Conservation (phyloP, 1,140 invertebrate genomes). For the Colletes gigas region DNA sequence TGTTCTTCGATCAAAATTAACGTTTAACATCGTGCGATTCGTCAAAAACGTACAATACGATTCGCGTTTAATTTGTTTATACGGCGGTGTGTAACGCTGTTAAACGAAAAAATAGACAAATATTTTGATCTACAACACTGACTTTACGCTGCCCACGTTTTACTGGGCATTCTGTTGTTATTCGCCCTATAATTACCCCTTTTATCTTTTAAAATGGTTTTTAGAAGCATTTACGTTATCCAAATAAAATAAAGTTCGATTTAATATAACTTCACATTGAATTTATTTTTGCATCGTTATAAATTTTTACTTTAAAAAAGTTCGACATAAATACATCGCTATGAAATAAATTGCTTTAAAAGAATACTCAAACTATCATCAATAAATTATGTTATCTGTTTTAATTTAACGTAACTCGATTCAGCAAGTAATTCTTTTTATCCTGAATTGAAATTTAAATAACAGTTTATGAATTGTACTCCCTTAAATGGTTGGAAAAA, state of each 20-base stretch:
- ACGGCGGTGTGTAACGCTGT: too few species aligned
- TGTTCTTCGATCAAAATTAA: slow-evolving; percentile 1
- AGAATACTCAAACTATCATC: not conserved
- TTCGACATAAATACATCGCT: not conserved
- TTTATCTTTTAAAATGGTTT: not conserved
- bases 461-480: too few species aligned
- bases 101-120: not conserved
- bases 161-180: not conserved
- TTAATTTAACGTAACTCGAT: too few species aligned
- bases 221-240: too few species aligned
- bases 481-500: too few species aligned
- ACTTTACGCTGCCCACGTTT: not conserved
- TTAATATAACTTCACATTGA: too few species aligned
- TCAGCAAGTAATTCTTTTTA: too few species aligned
- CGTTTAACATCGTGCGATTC: not conserved
- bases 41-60: not conserved
- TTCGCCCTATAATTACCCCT: not conserved
- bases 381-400: too few species aligned
- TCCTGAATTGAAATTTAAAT: too few species aligned
- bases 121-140: not conserved
- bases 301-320: not conserved
- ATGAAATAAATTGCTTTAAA: not conserved
- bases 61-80: not conserved
- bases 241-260: too few species aligned
- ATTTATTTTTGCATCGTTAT: too few species aligned